Conservation (phyloP, 2,113 vertebrate species). For the Bothrops jararaca region DNA sequence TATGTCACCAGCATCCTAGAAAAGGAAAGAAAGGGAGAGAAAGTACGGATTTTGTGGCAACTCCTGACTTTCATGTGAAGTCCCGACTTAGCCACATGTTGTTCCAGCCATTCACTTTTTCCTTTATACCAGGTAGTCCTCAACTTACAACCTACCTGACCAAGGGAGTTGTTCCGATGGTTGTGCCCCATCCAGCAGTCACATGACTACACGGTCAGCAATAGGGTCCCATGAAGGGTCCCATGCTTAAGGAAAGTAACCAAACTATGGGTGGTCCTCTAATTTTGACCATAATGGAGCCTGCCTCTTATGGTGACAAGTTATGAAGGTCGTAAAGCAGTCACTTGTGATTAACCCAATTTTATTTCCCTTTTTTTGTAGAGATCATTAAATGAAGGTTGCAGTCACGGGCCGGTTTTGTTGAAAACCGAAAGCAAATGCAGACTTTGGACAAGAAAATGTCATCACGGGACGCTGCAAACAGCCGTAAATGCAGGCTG, state of each 20-base stretch:
- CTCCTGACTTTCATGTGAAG: neutral
- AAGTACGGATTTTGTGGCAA: neutral
- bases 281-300: neutral
- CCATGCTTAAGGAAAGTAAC: neutral
- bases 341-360: neutral
- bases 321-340: neutral
- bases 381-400: neutral
- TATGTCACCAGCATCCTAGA: constrained; percentile 77
- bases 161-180: neutral
- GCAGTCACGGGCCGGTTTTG: neutral
- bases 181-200: neutral
- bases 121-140: neutral
- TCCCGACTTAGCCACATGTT: neutral
- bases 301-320: neutral
- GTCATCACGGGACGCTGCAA: neutral
- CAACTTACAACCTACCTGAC: neutral
- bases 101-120: neutral
- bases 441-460: neutral
- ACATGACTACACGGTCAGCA: neutral
- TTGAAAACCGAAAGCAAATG: neutral
- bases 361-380: neutral
- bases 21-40: neutral
- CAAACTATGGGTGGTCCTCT: neutral
- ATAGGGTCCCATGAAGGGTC: neutral
- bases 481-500: neutral